Conservation (phyloP, 2,888 invertebrate genomes). For the Rotaria sp. region DNA sequence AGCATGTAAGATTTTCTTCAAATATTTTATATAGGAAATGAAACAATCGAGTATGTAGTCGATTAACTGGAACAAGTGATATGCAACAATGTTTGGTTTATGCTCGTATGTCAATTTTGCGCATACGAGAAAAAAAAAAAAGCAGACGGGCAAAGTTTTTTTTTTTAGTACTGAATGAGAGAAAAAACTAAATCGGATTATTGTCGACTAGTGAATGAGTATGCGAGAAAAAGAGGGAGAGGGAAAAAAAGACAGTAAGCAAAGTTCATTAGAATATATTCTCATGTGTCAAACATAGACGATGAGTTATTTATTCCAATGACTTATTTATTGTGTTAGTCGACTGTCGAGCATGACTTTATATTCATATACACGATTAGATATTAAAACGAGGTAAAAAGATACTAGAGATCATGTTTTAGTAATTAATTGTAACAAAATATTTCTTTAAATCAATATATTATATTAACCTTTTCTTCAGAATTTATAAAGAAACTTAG, state of each 20-base stretch:
- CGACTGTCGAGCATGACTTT: background rate
- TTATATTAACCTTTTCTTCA: too few species aligned
- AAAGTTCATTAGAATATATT: background rate
- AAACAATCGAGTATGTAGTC: background rate
- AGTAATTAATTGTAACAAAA: too few species aligned
- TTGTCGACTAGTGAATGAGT: background rate
- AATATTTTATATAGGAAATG: background rate
- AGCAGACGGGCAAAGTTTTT: background rate
- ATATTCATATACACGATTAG: background rate
- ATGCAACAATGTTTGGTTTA: background rate
- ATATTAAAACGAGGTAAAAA: background rate
- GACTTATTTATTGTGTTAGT: background rate
- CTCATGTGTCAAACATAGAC: background rate
- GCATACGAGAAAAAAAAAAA: background rate
- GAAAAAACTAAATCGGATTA: conserved; percentile 3
- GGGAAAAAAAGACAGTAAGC: background rate
- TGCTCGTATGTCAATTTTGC: background rate
- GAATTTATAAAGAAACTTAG: too few species aligned
- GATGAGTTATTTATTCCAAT: background rate
- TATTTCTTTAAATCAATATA: too few species aligned
- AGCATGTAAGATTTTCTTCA: background rate
- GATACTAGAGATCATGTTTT: too few species aligned
- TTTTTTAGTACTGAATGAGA: background rate
- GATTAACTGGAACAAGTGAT: background rate
- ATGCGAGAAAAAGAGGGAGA: background rate